Conservation (phyloP, 2,888 invertebrate species). For the Netelia inedita region DNA sequence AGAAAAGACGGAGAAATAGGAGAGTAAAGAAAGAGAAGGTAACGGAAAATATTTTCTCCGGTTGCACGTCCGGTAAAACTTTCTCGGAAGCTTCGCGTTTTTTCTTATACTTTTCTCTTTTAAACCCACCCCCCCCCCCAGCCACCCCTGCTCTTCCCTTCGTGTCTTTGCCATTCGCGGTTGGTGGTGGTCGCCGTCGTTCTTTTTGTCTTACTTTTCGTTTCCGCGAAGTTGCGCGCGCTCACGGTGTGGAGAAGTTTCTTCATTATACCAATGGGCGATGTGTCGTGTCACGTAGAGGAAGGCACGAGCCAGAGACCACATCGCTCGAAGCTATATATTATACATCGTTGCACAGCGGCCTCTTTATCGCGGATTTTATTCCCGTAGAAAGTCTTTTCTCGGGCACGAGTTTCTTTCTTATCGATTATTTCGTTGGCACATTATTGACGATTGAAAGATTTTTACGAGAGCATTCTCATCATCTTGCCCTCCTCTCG, state of each 20-base stretch:
- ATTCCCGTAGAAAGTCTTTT: conserved; percentile 28
- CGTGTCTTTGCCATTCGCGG: conserved; percentile 26
- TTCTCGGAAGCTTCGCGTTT: conserved; percentile 44
- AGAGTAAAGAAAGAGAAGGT: conserved; percentile 16
- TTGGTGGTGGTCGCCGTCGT: conserved; percentile 19
- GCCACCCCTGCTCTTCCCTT: neutral
- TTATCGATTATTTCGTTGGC: conserved; percentile 26
- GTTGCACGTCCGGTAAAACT: conserved; percentile 53
- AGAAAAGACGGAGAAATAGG: neutral
- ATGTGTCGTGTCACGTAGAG: conserved; percentile 71
- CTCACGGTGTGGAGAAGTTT: conserved; percentile 72
- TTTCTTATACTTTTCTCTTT: conserved; percentile 44
- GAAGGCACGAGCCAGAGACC: conserved; percentile 62
- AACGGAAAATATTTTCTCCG: conserved; percentile 38
- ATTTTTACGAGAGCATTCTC: neutral
- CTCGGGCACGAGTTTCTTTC: conserved; percentile 4
- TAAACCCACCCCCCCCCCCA: conserved; percentile 2
- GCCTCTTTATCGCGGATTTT: neutral
- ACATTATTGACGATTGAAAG: conserved; percentile 12
- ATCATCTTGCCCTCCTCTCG: neutral
- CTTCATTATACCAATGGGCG: conserved; percentile 77
- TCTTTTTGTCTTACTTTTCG: conserved; percentile 63
- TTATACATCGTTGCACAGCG: conserved; percentile 2
- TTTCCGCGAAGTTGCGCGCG: conserved; percentile 46
- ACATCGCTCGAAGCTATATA: conserved; percentile 4